A percentile compares a stretch with the other conserved stretches of the same genome.
These are phyloP conservation scores for Gymnarchus niloticus DNA, from an alignment of 2,113 vertebrate genomes.

Conservation along the genomic window DNA sequence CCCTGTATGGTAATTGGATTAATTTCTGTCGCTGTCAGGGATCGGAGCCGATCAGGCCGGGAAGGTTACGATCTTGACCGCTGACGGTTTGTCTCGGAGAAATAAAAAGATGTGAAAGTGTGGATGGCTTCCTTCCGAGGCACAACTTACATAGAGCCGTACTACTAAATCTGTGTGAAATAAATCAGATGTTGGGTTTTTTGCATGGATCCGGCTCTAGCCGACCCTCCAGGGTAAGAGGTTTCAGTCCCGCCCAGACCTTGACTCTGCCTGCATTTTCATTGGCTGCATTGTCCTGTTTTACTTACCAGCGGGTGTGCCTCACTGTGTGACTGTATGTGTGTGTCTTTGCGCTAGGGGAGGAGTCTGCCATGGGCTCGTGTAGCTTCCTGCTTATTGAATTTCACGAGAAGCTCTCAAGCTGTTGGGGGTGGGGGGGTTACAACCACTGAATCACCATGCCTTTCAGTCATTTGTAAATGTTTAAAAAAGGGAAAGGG, in stretches of 20 bases:
- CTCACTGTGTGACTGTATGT: background rate
- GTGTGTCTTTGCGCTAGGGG: slow-evolving; percentile 21
- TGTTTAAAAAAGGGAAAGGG: slow-evolving; percentile 8
- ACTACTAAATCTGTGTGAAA: no score
- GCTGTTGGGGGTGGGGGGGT: background rate
- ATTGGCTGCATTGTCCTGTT: background rate
- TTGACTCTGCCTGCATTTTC: background rate
- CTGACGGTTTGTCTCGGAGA: background rate
- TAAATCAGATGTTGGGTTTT: no score
- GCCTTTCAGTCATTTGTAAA: background rate
- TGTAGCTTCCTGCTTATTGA: slow-evolving; percentile 7
- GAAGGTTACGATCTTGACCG: no score
- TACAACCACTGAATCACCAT: background rate
- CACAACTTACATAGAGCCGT: no score
- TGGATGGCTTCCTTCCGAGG: no score
- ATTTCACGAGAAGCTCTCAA: background rate
- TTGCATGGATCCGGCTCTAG: background rate
- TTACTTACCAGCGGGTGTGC: background rate
- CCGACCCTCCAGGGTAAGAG: no score
- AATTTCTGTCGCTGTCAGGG: background rate
- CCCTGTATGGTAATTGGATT: background rate
- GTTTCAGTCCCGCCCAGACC: no score
- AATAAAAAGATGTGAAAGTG: no score
- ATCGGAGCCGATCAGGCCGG: background rate
- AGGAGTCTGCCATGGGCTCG: slow-evolving; percentile 11